phyloP scores from a whole-genome alignment of 2,797 vertebrate genomes.

The Sibirionetta formosa region DNA sequence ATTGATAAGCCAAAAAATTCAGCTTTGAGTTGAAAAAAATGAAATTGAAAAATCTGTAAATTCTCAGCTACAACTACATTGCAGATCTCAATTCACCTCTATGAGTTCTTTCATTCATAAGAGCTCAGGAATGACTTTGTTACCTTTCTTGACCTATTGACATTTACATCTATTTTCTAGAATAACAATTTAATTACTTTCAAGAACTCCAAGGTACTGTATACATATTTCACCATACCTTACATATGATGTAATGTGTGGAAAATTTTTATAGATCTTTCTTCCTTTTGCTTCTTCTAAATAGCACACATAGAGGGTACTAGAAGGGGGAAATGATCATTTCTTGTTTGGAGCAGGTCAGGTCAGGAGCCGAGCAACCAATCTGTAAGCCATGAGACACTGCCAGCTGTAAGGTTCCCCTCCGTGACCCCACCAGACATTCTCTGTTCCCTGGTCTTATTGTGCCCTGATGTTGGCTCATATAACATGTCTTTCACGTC shows the following conservation, averaged over 20 bases:
- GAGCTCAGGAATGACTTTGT: neutral
- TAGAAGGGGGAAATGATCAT: neutral
- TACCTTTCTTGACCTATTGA: conserved; percentile 6
- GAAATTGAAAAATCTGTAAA: neutral
- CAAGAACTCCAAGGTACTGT: neutral
- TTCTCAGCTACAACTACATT: neutral
- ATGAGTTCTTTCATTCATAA: neutral
- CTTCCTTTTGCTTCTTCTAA: neutral
- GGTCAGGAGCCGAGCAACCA: neutral
- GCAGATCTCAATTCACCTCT: neutral
- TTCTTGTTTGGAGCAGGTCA: neutral
- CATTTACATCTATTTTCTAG: conserved; percentile 13
- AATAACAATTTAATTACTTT: conserved; percentile 15
- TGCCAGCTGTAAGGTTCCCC: neutral
- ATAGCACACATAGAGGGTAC: neutral
- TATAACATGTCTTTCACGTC: neutral
- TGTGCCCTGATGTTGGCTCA: neutral
- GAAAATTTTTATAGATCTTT: neutral
- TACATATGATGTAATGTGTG: neutral
- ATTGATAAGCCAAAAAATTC: conserved; percentile 35
- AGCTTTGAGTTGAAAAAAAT: neutral
- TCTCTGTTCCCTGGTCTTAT: neutral
- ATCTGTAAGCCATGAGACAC: neutral
- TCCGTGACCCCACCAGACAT: neutral
- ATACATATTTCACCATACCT: neutral